Evolutionary conservation across 2,888 invertebrate species (phyloP), one percentile per base, ranked within the genome.

Genomic region (Aethes cnicana): DNA sequence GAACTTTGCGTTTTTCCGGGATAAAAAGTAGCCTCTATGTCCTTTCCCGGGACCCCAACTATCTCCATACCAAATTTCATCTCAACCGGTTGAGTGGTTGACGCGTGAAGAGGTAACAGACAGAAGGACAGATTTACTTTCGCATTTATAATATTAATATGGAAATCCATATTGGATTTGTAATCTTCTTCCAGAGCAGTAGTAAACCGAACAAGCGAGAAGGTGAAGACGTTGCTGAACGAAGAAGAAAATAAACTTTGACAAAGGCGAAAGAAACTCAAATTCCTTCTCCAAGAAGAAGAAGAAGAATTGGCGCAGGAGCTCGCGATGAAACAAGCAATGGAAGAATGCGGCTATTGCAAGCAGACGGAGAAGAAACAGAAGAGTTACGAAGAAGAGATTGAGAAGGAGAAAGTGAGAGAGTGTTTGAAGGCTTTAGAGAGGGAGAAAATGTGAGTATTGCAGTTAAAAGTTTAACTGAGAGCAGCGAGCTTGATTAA

Each of bases 371-470:
- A 78, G 1, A 71, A 56, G 25, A 74, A 69, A 52, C 49, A 66
- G 4, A 63, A 64, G 11, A 68, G 62, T 5, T 79, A 78, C 39
- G 60, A 76, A 44, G 73, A 81, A 50, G 77, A 77, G 9, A 68
- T 87, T 46, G 82, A 85, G 53, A 73, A 62, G 23, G 78, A 84
- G 52, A 85, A 79, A 54, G 58, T 77, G n/a, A 69, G 71, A 42
- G 77, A 77, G 32, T 87, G 86, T 59, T 70, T 81, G 42, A 85
- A 76, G 53, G 85, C 86, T 14, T 69, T 88, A 46, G 85, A 86
- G 57, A 80, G 82, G 36, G 83, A 88, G 44, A 83, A 83, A 69
- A 80, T 87, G 88, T 87, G 55, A 76, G 81, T 66, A 25, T 30
- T 46, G 16, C 2, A 16, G 18, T 6, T n/a, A 1, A n/a, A 12